These are phyloP conservation scores for Rhynchonema sp. DNA, from an alignment of 2,888 invertebrate species.

Conservation along the genomic window DNA sequence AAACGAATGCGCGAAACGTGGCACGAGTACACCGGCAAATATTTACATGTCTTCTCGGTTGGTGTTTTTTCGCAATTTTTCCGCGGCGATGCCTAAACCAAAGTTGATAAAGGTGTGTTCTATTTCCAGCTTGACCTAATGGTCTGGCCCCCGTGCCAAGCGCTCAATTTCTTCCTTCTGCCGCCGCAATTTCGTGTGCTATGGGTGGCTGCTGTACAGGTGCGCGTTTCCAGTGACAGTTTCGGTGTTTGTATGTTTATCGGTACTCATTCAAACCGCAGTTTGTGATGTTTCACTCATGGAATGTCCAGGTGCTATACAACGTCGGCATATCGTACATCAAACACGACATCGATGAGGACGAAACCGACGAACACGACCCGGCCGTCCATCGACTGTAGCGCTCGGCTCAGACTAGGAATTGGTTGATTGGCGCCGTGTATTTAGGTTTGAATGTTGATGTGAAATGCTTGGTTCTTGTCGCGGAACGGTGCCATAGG, in stretches of 20 bases:
- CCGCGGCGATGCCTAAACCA: too few relatives aligned
- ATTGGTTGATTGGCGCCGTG: too few relatives aligned
- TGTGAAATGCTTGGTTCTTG: too few relatives aligned
- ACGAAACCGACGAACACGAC: background rate
- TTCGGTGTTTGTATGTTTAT: too few relatives aligned
- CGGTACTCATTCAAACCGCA: too few relatives aligned
- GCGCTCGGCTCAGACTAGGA: too few relatives aligned
- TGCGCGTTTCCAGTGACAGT: conserved; percentile 23
- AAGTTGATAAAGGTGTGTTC: too few relatives aligned
- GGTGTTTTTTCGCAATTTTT: background rate
- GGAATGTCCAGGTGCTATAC: too few relatives aligned
- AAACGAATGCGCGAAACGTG: conserved; percentile 1
- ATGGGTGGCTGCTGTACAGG: conserved; percentile 62
- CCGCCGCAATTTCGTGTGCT: conserved; percentile 60
- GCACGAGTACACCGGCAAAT: background rate
- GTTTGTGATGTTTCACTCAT: too few relatives aligned
- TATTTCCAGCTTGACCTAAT: conserved; percentile 61
- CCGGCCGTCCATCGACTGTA: too few relatives aligned
- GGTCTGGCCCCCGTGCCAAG: conserved; percentile 74
- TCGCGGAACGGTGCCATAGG: too few relatives aligned
- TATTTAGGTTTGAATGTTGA: too few relatives aligned
- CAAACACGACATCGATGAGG: conserved; percentile 43
- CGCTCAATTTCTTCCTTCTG: conserved; percentile 63
- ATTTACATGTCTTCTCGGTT: background rate
- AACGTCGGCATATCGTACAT: conserved; percentile 70